Conservation (phyloP, 1,140 invertebrate species). For the Conopomorpha cramerella region DNA sequence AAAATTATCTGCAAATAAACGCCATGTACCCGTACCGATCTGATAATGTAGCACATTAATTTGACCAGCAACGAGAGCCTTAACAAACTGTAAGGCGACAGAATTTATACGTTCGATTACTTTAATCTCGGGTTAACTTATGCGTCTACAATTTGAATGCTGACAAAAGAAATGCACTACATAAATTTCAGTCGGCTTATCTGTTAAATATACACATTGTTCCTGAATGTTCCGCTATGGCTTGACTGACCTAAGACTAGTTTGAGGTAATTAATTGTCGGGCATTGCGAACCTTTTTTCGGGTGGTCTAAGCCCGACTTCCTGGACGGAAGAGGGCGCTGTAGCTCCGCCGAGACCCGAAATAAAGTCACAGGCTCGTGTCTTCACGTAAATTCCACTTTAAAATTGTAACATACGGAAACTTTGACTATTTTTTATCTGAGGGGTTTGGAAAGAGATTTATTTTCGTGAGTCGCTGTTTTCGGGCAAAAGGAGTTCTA, state of each 20-base stretch:
- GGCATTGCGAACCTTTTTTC: too few relatives aligned
- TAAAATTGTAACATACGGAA: too few relatives aligned
- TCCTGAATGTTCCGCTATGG: slow-evolving; percentile 18
- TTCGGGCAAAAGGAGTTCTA: too few relatives aligned
- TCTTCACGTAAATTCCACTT: too few relatives aligned
- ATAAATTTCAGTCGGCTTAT: slow-evolving; percentile 51
- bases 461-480: too few relatives aligned
- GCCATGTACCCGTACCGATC: slow-evolving; percentile 53
- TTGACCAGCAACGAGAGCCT: slow-evolving; percentile 55
- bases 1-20: slow-evolving; percentile 58
- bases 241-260: slow-evolving; percentile 5
- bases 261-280: too few relatives aligned
- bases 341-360: neutral
- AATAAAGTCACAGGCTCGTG: too few relatives aligned
- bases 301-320: too few relatives aligned
- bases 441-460: too few relatives aligned
- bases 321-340: slow-evolving; percentile 3
- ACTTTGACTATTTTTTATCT: too few relatives aligned
- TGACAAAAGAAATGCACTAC: slow-evolving; percentile 60
- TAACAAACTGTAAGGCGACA: slow-evolving; percentile 53
- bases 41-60: slow-evolving; percentile 57
- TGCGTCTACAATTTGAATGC: slow-evolving; percentile 59
- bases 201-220: slow-evolving; percentile 52
- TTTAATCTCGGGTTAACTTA: slow-evolving; percentile 60
- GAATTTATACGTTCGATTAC: slow-evolving; percentile 62